A percentile compares a stretch with the other conserved stretches of the same genome.
Evolutionary conservation across 2,113 vertebrate species (phyloP).

Genomic region (Perca fluviatilis): DNA sequence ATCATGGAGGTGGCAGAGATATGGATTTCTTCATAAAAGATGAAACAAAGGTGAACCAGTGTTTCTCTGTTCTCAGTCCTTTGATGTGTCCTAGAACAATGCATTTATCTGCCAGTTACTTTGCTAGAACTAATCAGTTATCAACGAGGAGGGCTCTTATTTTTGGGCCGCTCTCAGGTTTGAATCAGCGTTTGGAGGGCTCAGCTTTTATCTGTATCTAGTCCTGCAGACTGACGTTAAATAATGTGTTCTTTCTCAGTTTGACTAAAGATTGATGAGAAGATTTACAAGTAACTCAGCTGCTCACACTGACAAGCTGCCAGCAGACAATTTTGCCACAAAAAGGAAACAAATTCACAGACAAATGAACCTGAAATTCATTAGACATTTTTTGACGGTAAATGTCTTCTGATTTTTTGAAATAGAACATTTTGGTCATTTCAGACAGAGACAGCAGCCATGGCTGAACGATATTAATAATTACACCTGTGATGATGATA

Average conservation of each 20-base stretch:
- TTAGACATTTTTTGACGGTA: neutral
- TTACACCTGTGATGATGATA: slow-evolving; percentile 40
- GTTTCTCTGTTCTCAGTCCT: slow-evolving; percentile 12
- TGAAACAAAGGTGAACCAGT: no score
- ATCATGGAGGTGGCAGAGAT: neutral
- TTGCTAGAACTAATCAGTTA: slow-evolving; percentile 29
- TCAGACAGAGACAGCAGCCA: slow-evolving; percentile 15
- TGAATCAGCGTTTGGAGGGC: slow-evolving; percentile 14
- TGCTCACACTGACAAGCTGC: slow-evolving; percentile 12
- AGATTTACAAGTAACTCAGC: slow-evolving; percentile 11
- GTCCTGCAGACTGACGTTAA: slow-evolving; percentile 18
- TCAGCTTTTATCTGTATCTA: slow-evolving; percentile 30
- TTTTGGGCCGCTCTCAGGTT: slow-evolving; percentile 20
- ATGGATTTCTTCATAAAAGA: slow-evolving; percentile 15
- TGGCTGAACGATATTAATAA: slow-evolving; percentile 33
- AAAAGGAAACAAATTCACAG: neutral
- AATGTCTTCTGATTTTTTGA: slow-evolving; percentile 9
- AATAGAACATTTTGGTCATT: slow-evolving; percentile 48
- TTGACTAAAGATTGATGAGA: slow-evolving; percentile 10
- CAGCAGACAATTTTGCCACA: neutral
- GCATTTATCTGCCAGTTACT: slow-evolving; percentile 41
- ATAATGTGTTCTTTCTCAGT: slow-evolving; percentile 26
- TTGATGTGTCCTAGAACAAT: slow-evolving; percentile 56
- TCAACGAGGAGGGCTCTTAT: slow-evolving; percentile 35
- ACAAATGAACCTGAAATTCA: neutral